These are phyloP conservation scores for Mormyrus hasselquistii DNA, from an alignment of 2,797 vertebrate species.

Conservation along the genomic window DNA sequence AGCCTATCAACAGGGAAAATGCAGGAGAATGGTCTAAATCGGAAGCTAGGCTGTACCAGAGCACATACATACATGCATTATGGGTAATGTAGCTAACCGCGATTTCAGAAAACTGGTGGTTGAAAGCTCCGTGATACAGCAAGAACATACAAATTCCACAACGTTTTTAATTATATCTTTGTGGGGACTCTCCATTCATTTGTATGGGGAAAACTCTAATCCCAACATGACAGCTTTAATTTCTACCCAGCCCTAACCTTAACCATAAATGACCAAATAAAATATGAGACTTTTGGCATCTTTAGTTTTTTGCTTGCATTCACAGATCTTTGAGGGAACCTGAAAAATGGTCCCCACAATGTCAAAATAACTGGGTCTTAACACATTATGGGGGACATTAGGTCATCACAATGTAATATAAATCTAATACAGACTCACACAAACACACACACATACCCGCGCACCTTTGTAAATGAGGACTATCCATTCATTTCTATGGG, in stretches of 20 bases:
- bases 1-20: neutral
- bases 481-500: too few species aligned
- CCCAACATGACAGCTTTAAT: neutral
- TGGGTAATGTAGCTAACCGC: neutral
- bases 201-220: neutral
- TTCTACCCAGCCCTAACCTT: neutral
- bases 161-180: neutral
- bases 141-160: neutral
- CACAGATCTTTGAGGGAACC: neutral
- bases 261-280: neutral
- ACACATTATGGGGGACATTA: neutral
- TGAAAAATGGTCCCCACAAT: neutral
- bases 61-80: neutral
- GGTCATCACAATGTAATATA: neutral
- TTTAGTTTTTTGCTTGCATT: neutral
- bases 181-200: neutral
- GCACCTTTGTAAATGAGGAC: too few species aligned
- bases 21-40: neutral
- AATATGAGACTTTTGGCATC: neutral
- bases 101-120: neutral
- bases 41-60: neutral
- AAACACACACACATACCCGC: neutral
- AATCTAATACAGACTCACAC: neutral
- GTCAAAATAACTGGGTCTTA: neutral
- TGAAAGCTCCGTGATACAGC: neutral